Percentiles rank a stretch among this genome's conserved stretches.
These are phyloP conservation scores for Otus sunia DNA, from an alignment of 2,113 vertebrate genomes.

Conservation along the genomic window DNA sequence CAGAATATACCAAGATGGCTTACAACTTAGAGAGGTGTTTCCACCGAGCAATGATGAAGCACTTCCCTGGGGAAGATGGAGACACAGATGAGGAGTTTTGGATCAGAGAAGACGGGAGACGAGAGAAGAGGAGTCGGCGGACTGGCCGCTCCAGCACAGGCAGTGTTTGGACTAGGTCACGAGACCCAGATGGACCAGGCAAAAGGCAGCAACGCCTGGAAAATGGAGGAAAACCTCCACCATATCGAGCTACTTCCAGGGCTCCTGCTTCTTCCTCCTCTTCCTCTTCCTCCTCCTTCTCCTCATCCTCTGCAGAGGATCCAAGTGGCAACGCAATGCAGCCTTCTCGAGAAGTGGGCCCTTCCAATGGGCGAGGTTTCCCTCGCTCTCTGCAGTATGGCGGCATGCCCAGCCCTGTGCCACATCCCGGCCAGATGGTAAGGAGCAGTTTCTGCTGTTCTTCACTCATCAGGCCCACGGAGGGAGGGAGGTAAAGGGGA, in stretches of 20 bases:
- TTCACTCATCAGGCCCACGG: neutral
- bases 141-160: constrained; percentile 61
- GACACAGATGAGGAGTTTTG: constrained; percentile 97
- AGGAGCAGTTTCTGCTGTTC: constrained; percentile 4
- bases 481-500: neutral
- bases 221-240: constrained; percentile 73
- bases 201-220: constrained; percentile 79
- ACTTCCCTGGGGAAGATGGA: constrained; percentile 93
- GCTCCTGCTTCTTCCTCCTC: constrained; percentile 45
- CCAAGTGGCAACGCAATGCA: constrained; percentile 40
- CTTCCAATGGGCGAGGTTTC: constrained; percentile 69
- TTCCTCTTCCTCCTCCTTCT: constrained; percentile 54
- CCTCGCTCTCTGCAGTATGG: constrained; percentile 69
- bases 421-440: constrained; percentile 71
- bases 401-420: constrained; percentile 62
- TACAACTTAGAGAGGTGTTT: constrained; percentile 94
- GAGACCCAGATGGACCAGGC: constrained; percentile 77
- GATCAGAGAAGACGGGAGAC: constrained; percentile 85
- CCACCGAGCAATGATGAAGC: constrained; percentile 91
- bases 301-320: constrained; percentile 34
- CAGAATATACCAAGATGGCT: constrained; percentile 97
- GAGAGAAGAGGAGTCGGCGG: constrained; percentile 85
- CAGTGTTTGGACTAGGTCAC: constrained; percentile 77
- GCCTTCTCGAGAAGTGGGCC: constrained; percentile 60
- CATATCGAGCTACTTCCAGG: constrained; percentile 70